Evolutionary conservation across 2,888 invertebrate genomes (phyloP).

Genomic region (Macaria notata): DNA sequence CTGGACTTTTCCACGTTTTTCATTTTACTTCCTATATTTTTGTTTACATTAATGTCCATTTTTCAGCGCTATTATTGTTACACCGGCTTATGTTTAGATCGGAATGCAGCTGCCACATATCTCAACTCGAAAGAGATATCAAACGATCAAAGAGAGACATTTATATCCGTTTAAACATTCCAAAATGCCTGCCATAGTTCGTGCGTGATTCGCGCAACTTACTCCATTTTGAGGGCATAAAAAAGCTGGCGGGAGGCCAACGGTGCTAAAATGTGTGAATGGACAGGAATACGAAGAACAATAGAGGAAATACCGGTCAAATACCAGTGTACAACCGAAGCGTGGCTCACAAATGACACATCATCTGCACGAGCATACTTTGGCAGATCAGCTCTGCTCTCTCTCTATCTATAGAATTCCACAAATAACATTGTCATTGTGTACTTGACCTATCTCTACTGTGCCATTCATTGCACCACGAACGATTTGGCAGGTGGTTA

Average conservation of each 20-base stretch:
- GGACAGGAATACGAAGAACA: constrained; percentile 31
- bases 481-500: constrained; percentile 4
- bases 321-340: background rate
- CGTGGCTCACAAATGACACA: constrained; percentile 8
- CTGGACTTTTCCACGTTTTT: background rate
- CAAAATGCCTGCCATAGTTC: constrained; percentile 16
- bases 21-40: constrained; percentile 5
- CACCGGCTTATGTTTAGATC: constrained; percentile 5
- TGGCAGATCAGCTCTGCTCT: constrained; percentile 6
- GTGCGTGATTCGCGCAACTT: constrained; percentile 9
- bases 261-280: constrained; percentile 33
- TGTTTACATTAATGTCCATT: constrained; percentile 1
- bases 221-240: constrained; percentile 18
- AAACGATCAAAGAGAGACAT: constrained; percentile 20
- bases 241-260: constrained; percentile 42
- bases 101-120: constrained; percentile 12
- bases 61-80: background rate
- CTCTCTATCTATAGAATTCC: constrained; percentile 7
- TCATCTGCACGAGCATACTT: constrained; percentile 11
- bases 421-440: constrained; percentile 14
- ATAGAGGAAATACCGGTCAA: constrained; percentile 23
- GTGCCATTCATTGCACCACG: constrained; percentile 4
- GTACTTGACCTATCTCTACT: constrained; percentile 13
- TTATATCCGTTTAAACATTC: constrained; percentile 12
- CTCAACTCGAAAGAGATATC: constrained; percentile 16